phyloP scores from a whole-genome alignment of 1,140 invertebrate genomes.

The Dendroctonus valens region DNA sequence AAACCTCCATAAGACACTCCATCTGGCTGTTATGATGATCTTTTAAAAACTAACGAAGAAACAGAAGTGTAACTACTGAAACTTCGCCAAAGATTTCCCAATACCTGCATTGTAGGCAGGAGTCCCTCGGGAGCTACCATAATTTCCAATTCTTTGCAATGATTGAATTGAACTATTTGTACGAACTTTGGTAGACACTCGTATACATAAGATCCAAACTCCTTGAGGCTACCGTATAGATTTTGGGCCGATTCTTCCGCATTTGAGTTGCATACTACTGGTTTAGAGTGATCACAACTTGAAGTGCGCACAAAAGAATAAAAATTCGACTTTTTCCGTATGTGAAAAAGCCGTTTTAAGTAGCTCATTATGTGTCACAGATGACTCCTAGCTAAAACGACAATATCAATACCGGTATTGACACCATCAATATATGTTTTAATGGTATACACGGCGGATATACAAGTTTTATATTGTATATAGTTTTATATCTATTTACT shows the following conservation, averaged over 20 bases:
- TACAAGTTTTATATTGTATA: too few relatives aligned
- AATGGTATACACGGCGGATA: too few relatives aligned
- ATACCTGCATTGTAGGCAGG: constrained; percentile 18
- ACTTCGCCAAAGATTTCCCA: neutral
- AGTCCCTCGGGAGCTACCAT: constrained; percentile 34
- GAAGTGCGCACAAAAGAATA: neutral
- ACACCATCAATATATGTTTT: too few relatives aligned
- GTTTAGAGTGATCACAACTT: neutral
- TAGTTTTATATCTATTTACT: too few relatives aligned
- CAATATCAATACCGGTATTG: too few relatives aligned
- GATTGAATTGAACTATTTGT: constrained; percentile 23
- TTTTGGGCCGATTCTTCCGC: neutral
- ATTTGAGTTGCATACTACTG: neutral
- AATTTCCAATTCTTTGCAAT: constrained; percentile 33
- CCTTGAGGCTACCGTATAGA: constrained; percentile 7
- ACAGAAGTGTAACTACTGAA: neutral
- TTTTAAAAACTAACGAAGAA: constrained; percentile 31
- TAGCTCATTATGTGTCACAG: too few relatives aligned
- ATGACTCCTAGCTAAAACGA: too few relatives aligned
- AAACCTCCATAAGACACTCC: constrained; percentile 29
- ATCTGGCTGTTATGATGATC: constrained; percentile 36
- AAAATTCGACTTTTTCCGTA: too few relatives aligned
- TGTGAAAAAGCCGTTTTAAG: too few relatives aligned
- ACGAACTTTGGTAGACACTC: constrained; percentile 36
- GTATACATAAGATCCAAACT: constrained; percentile 27